Evolutionary conservation across 2,113 vertebrate species (phyloP).

Genomic region (Trematocara marginatum): DNA sequence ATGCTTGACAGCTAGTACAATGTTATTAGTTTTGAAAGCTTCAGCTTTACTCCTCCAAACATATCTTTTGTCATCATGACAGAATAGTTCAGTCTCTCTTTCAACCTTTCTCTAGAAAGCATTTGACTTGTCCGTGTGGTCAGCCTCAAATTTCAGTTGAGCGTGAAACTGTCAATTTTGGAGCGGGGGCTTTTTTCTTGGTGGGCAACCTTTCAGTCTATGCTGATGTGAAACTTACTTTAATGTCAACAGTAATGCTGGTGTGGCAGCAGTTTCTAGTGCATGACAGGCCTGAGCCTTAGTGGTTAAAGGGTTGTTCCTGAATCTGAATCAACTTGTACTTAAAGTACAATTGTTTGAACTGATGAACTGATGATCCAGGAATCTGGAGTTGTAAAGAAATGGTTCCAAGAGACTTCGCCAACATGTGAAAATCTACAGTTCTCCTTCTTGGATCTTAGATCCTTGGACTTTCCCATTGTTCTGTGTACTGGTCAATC

Average conservation of each 20-base stretch:
- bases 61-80: background rate
- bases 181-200: background rate
- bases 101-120: background rate
- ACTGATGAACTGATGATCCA: background rate
- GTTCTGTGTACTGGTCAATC: background rate
- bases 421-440: background rate
- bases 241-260: background rate
- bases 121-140: rapidly evolving
- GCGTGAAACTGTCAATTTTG: background rate
- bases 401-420: rapidly evolving
- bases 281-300: background rate
- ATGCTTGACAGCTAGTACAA: background rate
- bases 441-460: background rate
- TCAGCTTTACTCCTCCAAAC: background rate
- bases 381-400: background rate
- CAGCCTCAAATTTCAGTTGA: background rate
- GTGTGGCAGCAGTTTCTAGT: background rate
- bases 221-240: background rate
- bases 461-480: background rate
- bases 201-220: background rate
- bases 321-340: background rate
- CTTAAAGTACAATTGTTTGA: background rate
- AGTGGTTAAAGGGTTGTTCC: background rate
- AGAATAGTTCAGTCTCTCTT: background rate
- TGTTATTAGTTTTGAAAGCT: background rate